These are phyloP conservation scores for Pristiophorus japonicus DNA, from an alignment of 2,113 vertebrate genomes.

Conservation along the genomic window DNA sequence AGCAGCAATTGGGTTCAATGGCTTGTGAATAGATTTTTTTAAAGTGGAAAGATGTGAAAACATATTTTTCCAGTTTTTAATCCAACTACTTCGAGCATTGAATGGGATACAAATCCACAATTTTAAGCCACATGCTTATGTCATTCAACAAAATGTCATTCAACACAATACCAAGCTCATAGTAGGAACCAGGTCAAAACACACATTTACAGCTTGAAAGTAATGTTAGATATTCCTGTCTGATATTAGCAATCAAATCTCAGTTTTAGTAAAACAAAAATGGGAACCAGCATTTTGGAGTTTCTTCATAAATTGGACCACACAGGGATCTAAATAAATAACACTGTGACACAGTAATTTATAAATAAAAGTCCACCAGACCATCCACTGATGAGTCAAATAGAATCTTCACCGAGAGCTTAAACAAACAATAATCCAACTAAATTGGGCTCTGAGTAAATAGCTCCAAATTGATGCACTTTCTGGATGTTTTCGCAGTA, in stretches of 20 bases:
- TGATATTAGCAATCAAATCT: neutral
- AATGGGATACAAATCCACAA: neutral
- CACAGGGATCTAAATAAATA: neutral
- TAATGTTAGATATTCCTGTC: neutral
- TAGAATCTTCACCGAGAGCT: neutral
- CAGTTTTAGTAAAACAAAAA: neutral
- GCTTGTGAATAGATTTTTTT: neutral
- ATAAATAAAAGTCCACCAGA: neutral
- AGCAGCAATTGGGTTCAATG: neutral
- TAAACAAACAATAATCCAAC: neutral
- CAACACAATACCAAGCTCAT: neutral
- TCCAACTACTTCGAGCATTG: neutral
- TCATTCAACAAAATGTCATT: neutral
- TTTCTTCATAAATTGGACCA: neutral
- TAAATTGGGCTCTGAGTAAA: neutral
- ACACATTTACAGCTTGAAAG: neutral
- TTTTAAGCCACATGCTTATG: neutral
- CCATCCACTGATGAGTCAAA: neutral
- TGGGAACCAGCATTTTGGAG: neutral
- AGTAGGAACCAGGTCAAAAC: neutral
- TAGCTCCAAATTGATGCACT: neutral
- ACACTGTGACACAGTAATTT: neutral
- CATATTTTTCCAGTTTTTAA: neutral
- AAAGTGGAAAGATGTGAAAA: conserved; percentile 1
- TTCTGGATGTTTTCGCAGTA: neutral